Evolutionary conservation across 2,888 invertebrate species (phyloP).

Genomic region (Dolomedes plantarius): DNA sequence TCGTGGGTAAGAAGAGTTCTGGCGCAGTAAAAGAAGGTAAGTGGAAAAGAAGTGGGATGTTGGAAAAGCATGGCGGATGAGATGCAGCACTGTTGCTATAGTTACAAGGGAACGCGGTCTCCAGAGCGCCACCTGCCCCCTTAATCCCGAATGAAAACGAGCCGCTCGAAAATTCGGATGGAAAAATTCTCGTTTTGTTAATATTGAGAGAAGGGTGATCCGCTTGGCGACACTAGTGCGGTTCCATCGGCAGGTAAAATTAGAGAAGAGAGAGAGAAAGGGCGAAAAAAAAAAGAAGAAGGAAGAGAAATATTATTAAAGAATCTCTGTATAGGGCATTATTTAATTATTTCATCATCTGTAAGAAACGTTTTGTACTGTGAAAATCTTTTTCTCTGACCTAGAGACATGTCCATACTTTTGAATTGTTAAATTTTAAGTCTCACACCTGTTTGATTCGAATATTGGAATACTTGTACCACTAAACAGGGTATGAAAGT

Average conservation of each 20-base stretch:
- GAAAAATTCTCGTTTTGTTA: conserved; percentile 38
- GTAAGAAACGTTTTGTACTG: neutral
- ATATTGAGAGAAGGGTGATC: conserved; percentile 9
- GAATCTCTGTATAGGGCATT: neutral
- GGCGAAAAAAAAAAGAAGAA: neutral
- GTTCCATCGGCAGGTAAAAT: neutral
- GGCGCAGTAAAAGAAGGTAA: conserved; percentile 65
- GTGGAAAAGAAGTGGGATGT: conserved; percentile 67
- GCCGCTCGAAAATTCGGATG: neutral
- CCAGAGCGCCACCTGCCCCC: conserved; percentile 49
- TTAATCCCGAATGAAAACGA: conserved; percentile 12
- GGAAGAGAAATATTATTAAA: neutral
- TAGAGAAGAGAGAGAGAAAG: neutral
- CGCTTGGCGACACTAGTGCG: conserved; percentile 21
- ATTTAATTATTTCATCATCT: conserved; percentile 2
- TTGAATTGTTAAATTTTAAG: neutral
- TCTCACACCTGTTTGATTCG: neutral
- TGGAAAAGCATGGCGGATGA: conserved; percentile 64
- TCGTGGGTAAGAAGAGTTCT: conserved; percentile 71
- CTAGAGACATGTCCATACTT: neutral
- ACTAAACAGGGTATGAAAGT: too few relatives aligned
- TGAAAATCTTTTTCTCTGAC: neutral
- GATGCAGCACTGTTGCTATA: conserved; percentile 40
- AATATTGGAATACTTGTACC: neutral
- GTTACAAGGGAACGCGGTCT: conserved; percentile 39